phyloP scores from a whole-genome alignment of 2,797 vertebrate species.

The Brachyrhaphis roseni region DNA sequence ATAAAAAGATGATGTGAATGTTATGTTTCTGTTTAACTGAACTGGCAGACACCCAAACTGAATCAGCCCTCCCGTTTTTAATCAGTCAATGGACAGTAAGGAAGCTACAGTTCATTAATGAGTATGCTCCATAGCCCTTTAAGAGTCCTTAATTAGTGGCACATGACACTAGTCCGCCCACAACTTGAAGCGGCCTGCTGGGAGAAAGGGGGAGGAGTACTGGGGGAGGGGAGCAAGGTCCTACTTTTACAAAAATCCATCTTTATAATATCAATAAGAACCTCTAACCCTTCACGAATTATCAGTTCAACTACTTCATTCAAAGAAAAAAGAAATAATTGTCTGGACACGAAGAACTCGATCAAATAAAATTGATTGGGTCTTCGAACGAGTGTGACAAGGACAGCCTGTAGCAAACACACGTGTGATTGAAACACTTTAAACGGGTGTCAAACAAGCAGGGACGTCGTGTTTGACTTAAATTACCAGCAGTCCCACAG shows the following conservation, averaged over 20 bases:
- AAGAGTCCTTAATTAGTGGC: slow-evolving; percentile 82
- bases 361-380: slow-evolving; percentile 76
- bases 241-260: slow-evolving; percentile 11
- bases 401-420: slow-evolving; percentile 72
- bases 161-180: slow-evolving; percentile 64
- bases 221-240: slow-evolving; percentile 41
- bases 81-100: slow-evolving; percentile 64
- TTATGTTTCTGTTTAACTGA: slow-evolving; percentile 25
- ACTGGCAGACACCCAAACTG: slow-evolving; percentile 46
- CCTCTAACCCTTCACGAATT: slow-evolving; percentile 31
- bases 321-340: slow-evolving; percentile 64
- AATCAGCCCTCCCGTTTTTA: slow-evolving; percentile 34
- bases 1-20: background rate
- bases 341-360: slow-evolving; percentile 55
- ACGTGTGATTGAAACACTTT: slow-evolving; percentile 78
- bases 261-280: slow-evolving; percentile 6
- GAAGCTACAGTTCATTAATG: slow-evolving; percentile 80
- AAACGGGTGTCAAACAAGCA: slow-evolving; percentile 80
- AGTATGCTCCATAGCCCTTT: slow-evolving; percentile 70
- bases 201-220: slow-evolving; percentile 26
- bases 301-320: slow-evolving; percentile 37
- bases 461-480: slow-evolving; percentile 80
- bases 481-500: slow-evolving; percentile 78
- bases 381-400: slow-evolving; percentile 60
- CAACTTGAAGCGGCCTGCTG: slow-evolving; percentile 38